These are phyloP conservation scores for Cariama cristata DNA, from an alignment of 2,113 vertebrate genomes.

Conservation along the genomic window DNA sequence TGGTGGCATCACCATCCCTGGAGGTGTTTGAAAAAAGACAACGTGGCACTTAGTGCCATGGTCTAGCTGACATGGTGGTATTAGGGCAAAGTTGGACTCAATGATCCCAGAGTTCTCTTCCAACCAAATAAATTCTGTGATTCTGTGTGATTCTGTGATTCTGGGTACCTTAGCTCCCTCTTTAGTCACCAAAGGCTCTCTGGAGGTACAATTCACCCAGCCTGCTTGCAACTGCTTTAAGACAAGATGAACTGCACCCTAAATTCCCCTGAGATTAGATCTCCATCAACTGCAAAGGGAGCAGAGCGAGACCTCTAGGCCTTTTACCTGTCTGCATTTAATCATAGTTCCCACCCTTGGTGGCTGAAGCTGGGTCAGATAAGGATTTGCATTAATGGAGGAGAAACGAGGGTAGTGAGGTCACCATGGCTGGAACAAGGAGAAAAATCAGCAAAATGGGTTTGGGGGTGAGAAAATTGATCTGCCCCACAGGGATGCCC, in stretches of 20 bases:
- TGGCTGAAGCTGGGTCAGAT: neutral
- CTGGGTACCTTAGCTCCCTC: neutral
- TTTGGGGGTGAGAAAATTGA: neutral
- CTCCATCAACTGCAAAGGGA: neutral
- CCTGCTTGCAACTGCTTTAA: neutral
- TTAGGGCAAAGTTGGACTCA: too few species aligned
- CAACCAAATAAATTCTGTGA: too few species aligned
- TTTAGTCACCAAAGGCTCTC: conserved; percentile 18
- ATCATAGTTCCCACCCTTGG: neutral
- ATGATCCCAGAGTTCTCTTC: too few species aligned
- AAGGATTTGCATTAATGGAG: neutral
- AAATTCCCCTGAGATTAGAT: neutral
- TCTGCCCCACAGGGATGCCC: neutral
- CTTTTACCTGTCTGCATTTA: neutral
- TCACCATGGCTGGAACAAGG: neutral
- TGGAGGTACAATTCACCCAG: conserved; percentile 7
- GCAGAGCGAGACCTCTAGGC: neutral
- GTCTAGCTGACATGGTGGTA: too few species aligned
- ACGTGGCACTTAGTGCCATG: too few species aligned
- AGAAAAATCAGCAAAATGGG: neutral
- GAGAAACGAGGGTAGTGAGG: neutral
- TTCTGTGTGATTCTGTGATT: too few species aligned
- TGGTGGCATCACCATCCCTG: too few species aligned
- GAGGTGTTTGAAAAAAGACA: too few species aligned
- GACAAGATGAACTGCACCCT: neutral